Conservation (phyloP, 2,113 vertebrate species). For the Formicarius rufipectus region DNA sequence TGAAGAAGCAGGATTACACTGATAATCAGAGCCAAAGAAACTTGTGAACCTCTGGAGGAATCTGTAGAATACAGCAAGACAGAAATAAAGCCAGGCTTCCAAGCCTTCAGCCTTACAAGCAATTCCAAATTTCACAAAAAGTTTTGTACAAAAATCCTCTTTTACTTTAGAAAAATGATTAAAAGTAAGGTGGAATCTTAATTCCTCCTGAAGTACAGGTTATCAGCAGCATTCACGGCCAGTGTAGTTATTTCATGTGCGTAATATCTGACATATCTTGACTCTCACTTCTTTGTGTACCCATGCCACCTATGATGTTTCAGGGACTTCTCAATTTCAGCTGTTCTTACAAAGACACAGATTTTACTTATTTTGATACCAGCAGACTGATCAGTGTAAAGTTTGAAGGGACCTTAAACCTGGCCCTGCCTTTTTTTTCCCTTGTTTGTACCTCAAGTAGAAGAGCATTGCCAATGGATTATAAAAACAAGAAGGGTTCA, state of each 20-base stretch:
- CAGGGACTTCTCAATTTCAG: neutral
- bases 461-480: neutral
- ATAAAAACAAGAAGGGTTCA: neutral
- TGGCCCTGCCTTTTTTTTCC: neutral
- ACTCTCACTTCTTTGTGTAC: neutral
- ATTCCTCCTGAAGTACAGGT: neutral
- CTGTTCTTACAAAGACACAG: neutral
- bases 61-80: neutral
- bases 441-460: neutral
- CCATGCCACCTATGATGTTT: neutral
- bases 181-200: neutral
- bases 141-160: neutral
- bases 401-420: neutral
- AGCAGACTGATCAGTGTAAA: neutral
- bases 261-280: neutral
- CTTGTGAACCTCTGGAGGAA: neutral
- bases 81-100: neutral
- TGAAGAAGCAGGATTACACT: neutral
- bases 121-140: neutral
- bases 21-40: neutral
- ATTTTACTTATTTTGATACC: neutral
- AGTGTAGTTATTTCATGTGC: neutral
- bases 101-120: neutral
- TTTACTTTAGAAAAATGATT: neutral
- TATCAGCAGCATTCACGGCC: neutral